Evolutionary conservation across 2,113 vertebrate genomes (phyloP).

Genomic region (Guaruba guarouba): DNA sequence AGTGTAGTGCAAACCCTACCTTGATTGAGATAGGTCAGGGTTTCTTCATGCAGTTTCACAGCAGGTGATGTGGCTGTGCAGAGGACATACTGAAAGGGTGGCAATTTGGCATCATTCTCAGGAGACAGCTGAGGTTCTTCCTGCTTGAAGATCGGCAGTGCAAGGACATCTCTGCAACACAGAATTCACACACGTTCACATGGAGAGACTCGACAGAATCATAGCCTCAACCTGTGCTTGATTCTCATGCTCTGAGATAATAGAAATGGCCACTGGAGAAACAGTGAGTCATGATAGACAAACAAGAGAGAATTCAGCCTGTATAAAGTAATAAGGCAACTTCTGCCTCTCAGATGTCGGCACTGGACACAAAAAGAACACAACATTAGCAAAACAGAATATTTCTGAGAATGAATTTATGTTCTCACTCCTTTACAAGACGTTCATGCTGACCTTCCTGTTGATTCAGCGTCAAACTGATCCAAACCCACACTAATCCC

Average conservation of each 20-base stretch:
- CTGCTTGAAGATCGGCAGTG: constrained; percentile 87
- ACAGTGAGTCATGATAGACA: fast-evolving
- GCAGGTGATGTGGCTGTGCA: constrained; percentile 91
- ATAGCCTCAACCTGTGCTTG: not conserved
- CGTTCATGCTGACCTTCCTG: not conserved
- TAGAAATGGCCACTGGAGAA: not conserved
- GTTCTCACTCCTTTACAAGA: not conserved
- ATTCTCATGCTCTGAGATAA: not conserved
- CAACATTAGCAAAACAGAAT: not conserved
- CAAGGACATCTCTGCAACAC: constrained; percentile 86
- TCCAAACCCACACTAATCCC: not conserved
- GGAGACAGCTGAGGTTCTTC: constrained; percentile 83
- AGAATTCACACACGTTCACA: not conserved
- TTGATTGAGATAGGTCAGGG: constrained; percentile 95
- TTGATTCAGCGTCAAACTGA: not conserved
- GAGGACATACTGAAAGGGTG: constrained; percentile 85
- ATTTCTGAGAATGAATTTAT: not conserved
- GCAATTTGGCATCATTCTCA: constrained; percentile 75
- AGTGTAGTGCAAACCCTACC: constrained; percentile 71
- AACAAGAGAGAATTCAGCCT: not conserved
- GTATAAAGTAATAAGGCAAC: not conserved
- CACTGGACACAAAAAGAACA: not conserved
- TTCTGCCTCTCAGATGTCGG: not conserved
- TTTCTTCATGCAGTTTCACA: constrained; percentile 89
- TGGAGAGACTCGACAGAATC: not conserved